Evolutionary conservation across 2,113 vertebrate genomes (phyloP).

Genomic region (Nipponia nippon): DNA sequence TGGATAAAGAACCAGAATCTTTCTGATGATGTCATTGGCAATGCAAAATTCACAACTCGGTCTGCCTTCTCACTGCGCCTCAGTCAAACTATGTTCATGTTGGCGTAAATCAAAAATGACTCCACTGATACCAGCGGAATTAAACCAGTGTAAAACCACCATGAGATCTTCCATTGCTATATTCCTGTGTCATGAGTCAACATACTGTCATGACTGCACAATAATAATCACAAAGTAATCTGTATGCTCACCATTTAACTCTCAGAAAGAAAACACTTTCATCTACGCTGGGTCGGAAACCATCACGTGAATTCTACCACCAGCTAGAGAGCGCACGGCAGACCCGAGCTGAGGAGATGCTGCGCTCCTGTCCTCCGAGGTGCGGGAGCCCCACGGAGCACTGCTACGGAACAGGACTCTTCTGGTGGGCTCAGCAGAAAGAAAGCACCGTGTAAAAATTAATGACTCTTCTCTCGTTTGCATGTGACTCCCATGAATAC

Average conservation of each 20-base stretch:
- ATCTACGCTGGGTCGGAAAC: not conserved
- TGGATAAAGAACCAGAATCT: not conserved
- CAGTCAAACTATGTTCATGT: not conserved
- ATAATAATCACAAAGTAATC: not conserved
- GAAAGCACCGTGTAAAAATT: not conserved
- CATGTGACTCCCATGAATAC: not conserved
- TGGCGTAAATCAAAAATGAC: not conserved
- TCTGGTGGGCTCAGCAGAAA: not conserved
- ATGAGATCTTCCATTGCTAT: not conserved
- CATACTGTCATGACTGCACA: not conserved
- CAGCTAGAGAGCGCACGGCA: no score
- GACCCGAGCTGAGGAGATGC: not conserved
- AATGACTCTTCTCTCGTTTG: not conserved
- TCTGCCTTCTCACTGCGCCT: not conserved
- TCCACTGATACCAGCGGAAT: not conserved
- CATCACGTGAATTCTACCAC: rapidly evolving
- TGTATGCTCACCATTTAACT: not conserved
- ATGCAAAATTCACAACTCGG: not conserved
- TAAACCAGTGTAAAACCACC: not conserved
- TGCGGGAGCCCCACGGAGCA: not conserved
- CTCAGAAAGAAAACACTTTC: not conserved
- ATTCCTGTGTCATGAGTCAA: not conserved
- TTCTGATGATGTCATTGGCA: not conserved
- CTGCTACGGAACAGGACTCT: not conserved
- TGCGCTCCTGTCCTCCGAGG: not conserved